Conservation (phyloP, 2,888 invertebrate genomes). For the Itoplectis maculator region DNA sequence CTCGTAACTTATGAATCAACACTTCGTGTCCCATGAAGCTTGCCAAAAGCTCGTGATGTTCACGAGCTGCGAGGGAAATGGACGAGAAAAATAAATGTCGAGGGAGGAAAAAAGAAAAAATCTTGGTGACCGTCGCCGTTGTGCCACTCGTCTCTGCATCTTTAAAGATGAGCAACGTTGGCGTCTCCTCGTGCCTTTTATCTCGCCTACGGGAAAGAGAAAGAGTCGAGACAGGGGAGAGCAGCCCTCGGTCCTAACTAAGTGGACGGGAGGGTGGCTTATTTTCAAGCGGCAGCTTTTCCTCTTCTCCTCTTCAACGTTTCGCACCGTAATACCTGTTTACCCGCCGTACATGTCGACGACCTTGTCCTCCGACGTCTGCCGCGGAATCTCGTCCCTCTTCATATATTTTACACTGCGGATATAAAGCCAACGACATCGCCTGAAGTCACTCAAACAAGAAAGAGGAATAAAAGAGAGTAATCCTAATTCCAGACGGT, state of each 20-base stretch:
- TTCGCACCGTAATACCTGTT: constrained; percentile 25
- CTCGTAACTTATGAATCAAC: constrained; percentile 55
- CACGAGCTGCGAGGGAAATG: background rate
- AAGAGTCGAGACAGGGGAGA: constrained; percentile 2
- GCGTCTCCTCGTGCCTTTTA: constrained; percentile 11
- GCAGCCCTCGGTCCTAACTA: constrained; percentile 20
- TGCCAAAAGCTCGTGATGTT: background rate
- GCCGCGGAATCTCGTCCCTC: background rate
- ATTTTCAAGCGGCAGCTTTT: constrained; percentile 24
- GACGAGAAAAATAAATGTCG: constrained; percentile 27
- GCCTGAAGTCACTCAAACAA: constrained; percentile 2
- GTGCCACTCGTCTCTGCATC: constrained; percentile 11
- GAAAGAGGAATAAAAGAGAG: background rate
- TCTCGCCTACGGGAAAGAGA: constrained; percentile 5
- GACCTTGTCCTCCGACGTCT: constrained; percentile 11
- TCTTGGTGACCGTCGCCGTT: constrained; percentile 16
- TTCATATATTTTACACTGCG: constrained; percentile 1
- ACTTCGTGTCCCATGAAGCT: constrained; percentile 9
- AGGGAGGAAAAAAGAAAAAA: background rate
- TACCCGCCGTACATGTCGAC: background rate
- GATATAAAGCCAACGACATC: background rate
- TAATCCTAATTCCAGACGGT: constrained; percentile 1
- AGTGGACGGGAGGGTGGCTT: constrained; percentile 15
- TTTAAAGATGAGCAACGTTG: constrained; percentile 35
- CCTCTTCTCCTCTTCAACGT: background rate